A percentile compares a stretch with the other conserved stretches of the same genome.
phyloP scores from a whole-genome alignment of 2,113 vertebrate genomes.

The Probosciger aterrimus region DNA sequence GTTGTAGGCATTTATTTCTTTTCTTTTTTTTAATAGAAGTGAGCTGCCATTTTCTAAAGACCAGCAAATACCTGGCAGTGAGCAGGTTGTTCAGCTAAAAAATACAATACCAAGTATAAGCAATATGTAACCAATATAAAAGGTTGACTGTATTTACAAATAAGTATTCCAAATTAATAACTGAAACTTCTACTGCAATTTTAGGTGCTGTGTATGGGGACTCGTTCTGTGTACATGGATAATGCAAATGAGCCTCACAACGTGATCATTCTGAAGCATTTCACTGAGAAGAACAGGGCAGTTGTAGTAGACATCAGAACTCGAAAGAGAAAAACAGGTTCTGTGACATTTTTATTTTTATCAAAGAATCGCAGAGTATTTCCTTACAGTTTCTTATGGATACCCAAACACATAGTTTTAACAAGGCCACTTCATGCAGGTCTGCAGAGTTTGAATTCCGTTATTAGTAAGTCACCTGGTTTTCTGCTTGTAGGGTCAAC shows the following conservation, averaged over 20 bases:
- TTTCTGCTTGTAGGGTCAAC: background rate
- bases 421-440: background rate
- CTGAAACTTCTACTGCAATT: background rate
- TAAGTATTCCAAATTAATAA: background rate
- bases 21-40: background rate
- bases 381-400: background rate
- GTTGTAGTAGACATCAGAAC: constrained; percentile 95
- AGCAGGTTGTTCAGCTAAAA: background rate
- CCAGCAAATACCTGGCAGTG: background rate
- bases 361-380: background rate
- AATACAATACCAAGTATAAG: background rate
- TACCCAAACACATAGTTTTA: background rate
- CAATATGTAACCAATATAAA: background rate
- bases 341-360: constrained; percentile 16
- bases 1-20: background rate
- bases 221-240: constrained; percentile 91
- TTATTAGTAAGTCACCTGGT: background rate
- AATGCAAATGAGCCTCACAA: constrained; percentile 95
- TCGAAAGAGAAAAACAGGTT: constrained; percentile 94
- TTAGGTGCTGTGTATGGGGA: constrained; percentile 94
- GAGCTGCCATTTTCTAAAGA: background rate
- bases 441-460: background rate
- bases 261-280: constrained; percentile 94
- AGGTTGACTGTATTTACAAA: background rate
- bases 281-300: constrained; percentile 94